Evolutionary conservation across 2,888 invertebrate species (phyloP).

Genomic region (Scaptomyza polygonia): DNA sequence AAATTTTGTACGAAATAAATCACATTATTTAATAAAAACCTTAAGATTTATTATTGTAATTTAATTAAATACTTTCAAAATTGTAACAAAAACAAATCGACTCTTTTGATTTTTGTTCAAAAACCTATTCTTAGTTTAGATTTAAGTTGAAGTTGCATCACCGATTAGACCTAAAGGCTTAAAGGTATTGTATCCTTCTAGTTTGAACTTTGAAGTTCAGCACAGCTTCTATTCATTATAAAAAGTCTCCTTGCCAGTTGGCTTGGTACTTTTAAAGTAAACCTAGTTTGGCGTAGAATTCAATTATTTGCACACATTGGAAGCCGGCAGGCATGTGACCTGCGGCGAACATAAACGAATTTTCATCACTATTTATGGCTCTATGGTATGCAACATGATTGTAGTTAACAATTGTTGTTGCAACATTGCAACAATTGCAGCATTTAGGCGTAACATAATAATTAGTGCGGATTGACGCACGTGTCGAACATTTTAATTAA

Average conservation of each 20-base stretch:
- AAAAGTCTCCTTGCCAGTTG: neutral
- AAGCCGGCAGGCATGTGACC: neutral
- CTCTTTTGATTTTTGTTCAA: too few relatives aligned
- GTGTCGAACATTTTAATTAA: constrained; percentile 72
- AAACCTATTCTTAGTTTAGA: too few relatives aligned
- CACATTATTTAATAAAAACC: too few relatives aligned
- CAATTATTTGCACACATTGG: neutral
- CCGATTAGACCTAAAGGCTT: too few relatives aligned
- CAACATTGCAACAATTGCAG: constrained; percentile 15
- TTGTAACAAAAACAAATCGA: too few relatives aligned
- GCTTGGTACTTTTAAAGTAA: neutral
- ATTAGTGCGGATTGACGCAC: constrained; percentile 48
- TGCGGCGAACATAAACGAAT: neutral
- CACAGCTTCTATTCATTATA: too few relatives aligned
- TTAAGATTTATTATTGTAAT: too few relatives aligned
- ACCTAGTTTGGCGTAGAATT: neutral
- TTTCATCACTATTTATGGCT: neutral
- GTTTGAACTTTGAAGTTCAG: too few relatives aligned
- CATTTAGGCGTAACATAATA: constrained; percentile 44
- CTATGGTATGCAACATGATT: constrained; percentile 14
- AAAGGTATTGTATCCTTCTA: too few relatives aligned
- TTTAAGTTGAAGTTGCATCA: too few relatives aligned
- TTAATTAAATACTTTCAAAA: too few relatives aligned
- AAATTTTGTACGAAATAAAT: too few relatives aligned
- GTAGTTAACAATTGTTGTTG: constrained; percentile 41